phyloP scores from a whole-genome alignment of 2,797 vertebrate genomes.

The Epinephelus malabaricus region DNA sequence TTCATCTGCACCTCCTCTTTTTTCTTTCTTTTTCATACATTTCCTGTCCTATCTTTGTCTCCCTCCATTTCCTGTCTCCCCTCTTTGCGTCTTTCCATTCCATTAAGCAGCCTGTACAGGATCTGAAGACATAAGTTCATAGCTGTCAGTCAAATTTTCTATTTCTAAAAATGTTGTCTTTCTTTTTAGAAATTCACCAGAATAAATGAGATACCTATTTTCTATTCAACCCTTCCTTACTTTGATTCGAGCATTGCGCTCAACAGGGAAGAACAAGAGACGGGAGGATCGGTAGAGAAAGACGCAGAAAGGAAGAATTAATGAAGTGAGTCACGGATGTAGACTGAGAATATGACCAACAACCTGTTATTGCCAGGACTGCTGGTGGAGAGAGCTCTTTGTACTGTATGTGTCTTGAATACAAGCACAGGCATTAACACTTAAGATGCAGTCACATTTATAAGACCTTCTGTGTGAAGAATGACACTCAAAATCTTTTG shows the following conservation, averaged over 20 bases:
- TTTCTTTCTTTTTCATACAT: neutral
- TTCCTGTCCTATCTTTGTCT: slow-evolving; percentile 31
- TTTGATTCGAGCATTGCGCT: slow-evolving; percentile 64
- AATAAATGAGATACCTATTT: slow-evolving; percentile 69
- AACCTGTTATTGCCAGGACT: slow-evolving; percentile 41
- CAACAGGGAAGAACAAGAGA: slow-evolving; percentile 50
- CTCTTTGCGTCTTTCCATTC: slow-evolving; percentile 38
- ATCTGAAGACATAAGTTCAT: slow-evolving; percentile 61
- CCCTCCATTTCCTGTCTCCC: slow-evolving; percentile 31
- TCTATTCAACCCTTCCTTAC: slow-evolving; percentile 47
- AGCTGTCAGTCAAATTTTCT: slow-evolving; percentile 73
- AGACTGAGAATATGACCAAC: slow-evolving; percentile 52
- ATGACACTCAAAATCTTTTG: slow-evolving; percentile 33
- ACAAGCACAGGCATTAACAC: neutral
- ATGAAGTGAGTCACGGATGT: slow-evolving; percentile 55
- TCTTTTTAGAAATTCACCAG: slow-evolving; percentile 61
- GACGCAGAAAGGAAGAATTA: slow-evolving; percentile 39
- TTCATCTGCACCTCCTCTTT: slow-evolving; percentile 9
- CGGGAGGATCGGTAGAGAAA: slow-evolving; percentile 23
- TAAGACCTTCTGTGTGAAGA: neutral
- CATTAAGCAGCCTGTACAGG: slow-evolving; percentile 53
- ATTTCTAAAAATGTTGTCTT: slow-evolving; percentile 69
- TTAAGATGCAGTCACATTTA: slow-evolving; percentile 10
- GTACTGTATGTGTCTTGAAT: neutral
- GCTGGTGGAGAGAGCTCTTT: slow-evolving; percentile 27